Conservation (phyloP, 1,140 invertebrate species). For the Vollenhovia emeryi region DNA sequence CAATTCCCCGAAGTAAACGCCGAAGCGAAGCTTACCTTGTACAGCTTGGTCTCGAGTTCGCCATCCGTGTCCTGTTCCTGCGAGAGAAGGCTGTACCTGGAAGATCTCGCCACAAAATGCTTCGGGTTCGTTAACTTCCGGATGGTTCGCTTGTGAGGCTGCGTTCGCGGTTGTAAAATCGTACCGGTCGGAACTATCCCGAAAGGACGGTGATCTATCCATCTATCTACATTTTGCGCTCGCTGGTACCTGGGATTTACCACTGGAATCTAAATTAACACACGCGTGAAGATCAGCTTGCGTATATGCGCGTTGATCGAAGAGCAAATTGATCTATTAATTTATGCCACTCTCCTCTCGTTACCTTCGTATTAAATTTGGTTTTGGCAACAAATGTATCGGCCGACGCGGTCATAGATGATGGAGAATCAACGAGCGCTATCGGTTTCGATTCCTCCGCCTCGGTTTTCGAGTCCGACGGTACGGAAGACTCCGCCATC, state of each 20-base stretch:
- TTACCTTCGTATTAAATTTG: not conserved
- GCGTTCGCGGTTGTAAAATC: conserved; percentile 94
- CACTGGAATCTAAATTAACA: conserved; percentile 83
- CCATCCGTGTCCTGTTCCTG: conserved; percentile 96
- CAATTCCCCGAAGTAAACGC: not conserved
- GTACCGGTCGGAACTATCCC: conserved; percentile 91
- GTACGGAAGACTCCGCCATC: not conserved
- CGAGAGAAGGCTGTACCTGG: conserved; percentile 95
- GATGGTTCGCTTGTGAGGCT: conserved; percentile 92
- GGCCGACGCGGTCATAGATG: not conserved
- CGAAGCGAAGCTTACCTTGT: conserved; percentile 88
- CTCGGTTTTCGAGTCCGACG: not conserved
- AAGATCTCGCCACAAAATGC: conserved; percentile 85
- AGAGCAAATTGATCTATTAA: conserved; percentile 45
- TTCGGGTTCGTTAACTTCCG: conserved; percentile 90
- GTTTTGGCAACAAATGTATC: not conserved
- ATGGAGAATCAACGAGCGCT: conserved; percentile 21
- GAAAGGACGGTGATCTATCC: conserved; percentile 95
- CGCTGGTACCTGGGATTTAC: conserved; percentile 91
- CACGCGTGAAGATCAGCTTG: not conserved
- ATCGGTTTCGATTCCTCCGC: conserved; percentile 69
- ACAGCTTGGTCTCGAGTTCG: conserved; percentile 96
- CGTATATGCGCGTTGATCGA: not conserved
- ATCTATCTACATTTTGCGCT: conserved; percentile 92
- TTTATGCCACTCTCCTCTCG: conserved; percentile 59